A percentile compares a stretch with the other conserved stretches of the same genome.
These are phyloP conservation scores for Lagopus leucura DNA, from an alignment of 2,113 vertebrate species.

Conservation along the genomic window DNA sequence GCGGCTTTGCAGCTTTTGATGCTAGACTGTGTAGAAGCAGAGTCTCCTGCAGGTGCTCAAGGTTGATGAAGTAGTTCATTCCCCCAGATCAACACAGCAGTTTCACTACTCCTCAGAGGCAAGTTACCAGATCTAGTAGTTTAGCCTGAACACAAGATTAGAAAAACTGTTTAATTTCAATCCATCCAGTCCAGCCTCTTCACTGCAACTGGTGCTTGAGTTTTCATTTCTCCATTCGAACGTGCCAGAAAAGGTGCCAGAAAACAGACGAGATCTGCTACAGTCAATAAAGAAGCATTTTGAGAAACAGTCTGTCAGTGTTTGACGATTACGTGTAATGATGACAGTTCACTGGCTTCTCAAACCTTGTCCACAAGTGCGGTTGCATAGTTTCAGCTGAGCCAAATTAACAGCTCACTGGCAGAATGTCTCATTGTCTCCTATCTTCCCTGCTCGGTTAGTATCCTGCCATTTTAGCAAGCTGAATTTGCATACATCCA, in stretches of 20 bases:
- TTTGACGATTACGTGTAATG: background rate
- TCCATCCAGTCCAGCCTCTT: background rate
- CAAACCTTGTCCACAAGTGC: background rate
- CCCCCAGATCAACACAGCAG: background rate
- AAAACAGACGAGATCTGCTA: background rate
- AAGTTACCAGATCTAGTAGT: background rate
- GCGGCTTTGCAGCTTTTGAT: background rate
- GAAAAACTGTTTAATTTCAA: background rate
- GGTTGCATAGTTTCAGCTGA: background rate
- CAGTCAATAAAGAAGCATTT: background rate
- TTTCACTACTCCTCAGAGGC: background rate
- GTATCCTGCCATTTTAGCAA: slow-evolving; percentile 17
- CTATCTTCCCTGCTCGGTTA: background rate
- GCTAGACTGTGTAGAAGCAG: background rate
- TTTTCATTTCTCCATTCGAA: background rate
- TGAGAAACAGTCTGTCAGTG: background rate
- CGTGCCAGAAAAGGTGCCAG: background rate
- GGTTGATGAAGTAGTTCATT: background rate
- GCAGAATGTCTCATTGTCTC: slow-evolving; percentile 8
- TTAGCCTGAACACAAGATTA: background rate
- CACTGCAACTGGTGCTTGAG: background rate
- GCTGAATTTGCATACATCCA: background rate
- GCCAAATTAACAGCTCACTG: slow-evolving; percentile 30
- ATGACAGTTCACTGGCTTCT: slow-evolving; percentile 14
- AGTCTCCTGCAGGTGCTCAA: background rate